A percentile compares a stretch with the other conserved stretches of the same genome.
Evolutionary conservation across 1,140 invertebrate genomes (phyloP).

Genomic region (Drosophila suzukii): DNA sequence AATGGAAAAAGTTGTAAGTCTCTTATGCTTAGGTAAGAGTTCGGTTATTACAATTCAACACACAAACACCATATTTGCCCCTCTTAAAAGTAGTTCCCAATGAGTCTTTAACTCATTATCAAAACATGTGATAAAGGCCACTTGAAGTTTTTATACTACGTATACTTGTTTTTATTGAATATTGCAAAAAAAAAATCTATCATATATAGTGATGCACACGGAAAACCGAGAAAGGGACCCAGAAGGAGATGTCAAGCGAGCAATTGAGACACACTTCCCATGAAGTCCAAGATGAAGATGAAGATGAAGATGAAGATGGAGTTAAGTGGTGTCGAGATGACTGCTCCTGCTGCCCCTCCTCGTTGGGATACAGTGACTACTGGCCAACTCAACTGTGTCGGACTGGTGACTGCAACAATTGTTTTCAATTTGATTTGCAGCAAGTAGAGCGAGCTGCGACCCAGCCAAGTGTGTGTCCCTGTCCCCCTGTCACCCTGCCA

Average conservation of each 20-base stretch:
- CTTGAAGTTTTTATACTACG: background rate
- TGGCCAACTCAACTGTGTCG: slow-evolving; percentile 66
- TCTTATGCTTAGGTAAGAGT: no score
- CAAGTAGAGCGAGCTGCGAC: slow-evolving; percentile 60
- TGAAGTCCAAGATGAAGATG: slow-evolving; percentile 6
- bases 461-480: slow-evolving; percentile 34
- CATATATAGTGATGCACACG: background rate
- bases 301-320: slow-evolving; percentile 20
- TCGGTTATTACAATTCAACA: no score
- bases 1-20: no score
- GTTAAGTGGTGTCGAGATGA: slow-evolving; percentile 22
- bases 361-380: slow-evolving; percentile 37
- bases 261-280: slow-evolving; percentile 34
- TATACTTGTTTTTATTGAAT: slow-evolving; percentile 5
- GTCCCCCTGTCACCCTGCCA: background rate
- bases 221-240: background rate
- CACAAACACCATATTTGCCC: no score
- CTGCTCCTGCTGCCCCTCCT: slow-evolving; percentile 5
- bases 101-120: background rate
- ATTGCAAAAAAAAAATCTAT: slow-evolving; percentile 14
- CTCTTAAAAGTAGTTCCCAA: background rate
- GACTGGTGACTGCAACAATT: slow-evolving; percentile 63
- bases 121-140: background rate
- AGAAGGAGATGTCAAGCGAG: slow-evolving; percentile 13
- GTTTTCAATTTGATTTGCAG: slow-evolving; percentile 77